These are phyloP conservation scores for Grantiella picta DNA, from an alignment of 2,113 vertebrate genomes.

Conservation along the genomic window DNA sequence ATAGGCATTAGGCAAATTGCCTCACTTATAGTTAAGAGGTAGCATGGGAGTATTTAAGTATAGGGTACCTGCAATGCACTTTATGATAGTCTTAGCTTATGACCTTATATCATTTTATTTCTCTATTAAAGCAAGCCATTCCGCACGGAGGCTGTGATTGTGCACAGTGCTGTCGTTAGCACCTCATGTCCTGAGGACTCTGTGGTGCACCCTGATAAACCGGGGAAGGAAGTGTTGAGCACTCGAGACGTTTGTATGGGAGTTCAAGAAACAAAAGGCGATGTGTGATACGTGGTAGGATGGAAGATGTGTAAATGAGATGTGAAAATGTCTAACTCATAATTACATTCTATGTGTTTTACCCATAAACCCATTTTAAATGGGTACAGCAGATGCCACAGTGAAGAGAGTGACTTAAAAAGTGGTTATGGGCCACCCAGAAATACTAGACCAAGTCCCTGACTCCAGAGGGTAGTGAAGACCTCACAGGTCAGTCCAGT, in stretches of 20 bases:
- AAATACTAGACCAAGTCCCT: not conserved
- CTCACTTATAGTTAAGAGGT: conserved; percentile 73
- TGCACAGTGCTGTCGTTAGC: conserved; percentile 10
- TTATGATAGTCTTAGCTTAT: conserved; percentile 71
- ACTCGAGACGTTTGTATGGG: not conserved
- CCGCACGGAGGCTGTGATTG: not conserved
- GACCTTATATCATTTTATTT: conserved; percentile 75
- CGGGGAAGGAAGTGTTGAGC: not conserved
- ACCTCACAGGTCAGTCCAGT: not conserved
- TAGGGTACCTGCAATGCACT: conserved; percentile 66
- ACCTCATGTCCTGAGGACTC: not conserved
- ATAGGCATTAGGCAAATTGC: conserved; percentile 70
- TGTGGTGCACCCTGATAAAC: not conserved
- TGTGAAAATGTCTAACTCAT: not conserved
- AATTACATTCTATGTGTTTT: not conserved
- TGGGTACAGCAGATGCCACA: not conserved
- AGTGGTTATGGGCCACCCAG: not conserved
- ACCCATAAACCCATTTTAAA: not conserved
- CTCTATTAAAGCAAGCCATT: conserved; percentile 71
- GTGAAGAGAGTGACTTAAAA: not conserved
- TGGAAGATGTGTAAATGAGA: not conserved
- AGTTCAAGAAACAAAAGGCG: not conserved
- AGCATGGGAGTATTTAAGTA: conserved; percentile 72
- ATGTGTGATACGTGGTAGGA: not conserved
- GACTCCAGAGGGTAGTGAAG: conserved; percentile 17